These are phyloP conservation scores for Peromyscus aztecus DNA, from an alignment of 2,797 vertebrate genomes.

Conservation along the genomic window DNA sequence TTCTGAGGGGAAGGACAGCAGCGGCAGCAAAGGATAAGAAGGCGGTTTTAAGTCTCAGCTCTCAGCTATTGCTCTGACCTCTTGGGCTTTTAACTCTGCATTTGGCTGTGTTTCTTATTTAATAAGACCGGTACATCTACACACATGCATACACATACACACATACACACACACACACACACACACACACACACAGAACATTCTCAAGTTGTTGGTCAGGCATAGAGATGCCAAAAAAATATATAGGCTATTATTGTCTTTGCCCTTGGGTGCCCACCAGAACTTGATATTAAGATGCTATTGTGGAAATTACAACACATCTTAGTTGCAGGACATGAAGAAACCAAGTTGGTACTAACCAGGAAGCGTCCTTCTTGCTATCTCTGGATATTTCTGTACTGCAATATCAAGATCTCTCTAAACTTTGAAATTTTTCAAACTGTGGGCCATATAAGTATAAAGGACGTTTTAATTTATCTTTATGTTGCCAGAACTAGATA, in stretches of 20 bases:
- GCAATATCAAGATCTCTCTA: not conserved
- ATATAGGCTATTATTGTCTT: not conserved
- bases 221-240: not conserved
- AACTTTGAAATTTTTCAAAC: slow-evolving; percentile 22
- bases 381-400: not conserved
- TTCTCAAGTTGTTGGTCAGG: not conserved
- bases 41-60: too few species aligned
- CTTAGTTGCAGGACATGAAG: not conserved
- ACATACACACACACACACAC: too few species aligned
- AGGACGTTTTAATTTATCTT: slow-evolving; percentile 35
- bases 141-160: too few species aligned
- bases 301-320: not conserved
- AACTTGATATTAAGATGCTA: not conserved
- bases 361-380: not conserved
- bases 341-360: not conserved
- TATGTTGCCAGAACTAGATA: slow-evolving; percentile 35
- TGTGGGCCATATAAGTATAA: not conserved
- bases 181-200: too few species aligned
- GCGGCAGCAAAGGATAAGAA: too few species aligned
- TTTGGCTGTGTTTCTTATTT: too few species aligned
- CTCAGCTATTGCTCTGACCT: too few species aligned
- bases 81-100: too few species aligned
- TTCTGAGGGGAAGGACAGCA: too few species aligned
- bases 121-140: too few species aligned
- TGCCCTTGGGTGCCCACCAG: not conserved